Evolutionary conservation across 2,113 vertebrate species (phyloP).

Genomic region (Orthonyx spaldingii): DNA sequence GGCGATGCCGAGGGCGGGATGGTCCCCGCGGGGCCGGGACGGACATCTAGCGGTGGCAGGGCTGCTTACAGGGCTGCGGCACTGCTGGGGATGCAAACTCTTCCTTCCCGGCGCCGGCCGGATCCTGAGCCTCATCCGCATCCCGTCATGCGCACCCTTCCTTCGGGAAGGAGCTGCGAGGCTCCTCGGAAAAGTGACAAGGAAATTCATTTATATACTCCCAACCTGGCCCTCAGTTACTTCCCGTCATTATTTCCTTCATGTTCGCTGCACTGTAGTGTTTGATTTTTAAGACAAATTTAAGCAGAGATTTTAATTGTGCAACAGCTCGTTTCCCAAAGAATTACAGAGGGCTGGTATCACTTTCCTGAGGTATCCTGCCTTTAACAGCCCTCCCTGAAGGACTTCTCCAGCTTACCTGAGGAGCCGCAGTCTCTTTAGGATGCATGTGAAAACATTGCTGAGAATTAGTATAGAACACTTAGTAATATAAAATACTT

Average conservation of each 20-base stretch:
- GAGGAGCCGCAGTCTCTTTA: background rate
- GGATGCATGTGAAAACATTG: background rate
- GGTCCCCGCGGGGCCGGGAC: background rate
- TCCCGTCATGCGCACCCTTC: background rate
- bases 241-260: background rate
- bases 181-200: background rate
- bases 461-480: background rate
- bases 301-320: background rate
- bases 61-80: background rate
- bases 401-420: background rate
- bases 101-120: background rate
- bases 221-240: background rate
- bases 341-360: background rate
- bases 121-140: background rate
- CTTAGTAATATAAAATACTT: background rate
- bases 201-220: background rate
- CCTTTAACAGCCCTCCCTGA: background rate
- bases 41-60: background rate
- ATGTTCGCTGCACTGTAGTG: background rate
- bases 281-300: background rate
- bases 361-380: background rate
- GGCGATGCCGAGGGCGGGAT: background rate
- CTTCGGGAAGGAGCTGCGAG: background rate
- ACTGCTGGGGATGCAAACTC: accelerated
- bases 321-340: constrained; percentile 6